Evolutionary conservation across 1,140 invertebrate species (phyloP), one percentile per base, ranked within the genome.

Genomic region (Gryllus bimaculatus): DNA sequence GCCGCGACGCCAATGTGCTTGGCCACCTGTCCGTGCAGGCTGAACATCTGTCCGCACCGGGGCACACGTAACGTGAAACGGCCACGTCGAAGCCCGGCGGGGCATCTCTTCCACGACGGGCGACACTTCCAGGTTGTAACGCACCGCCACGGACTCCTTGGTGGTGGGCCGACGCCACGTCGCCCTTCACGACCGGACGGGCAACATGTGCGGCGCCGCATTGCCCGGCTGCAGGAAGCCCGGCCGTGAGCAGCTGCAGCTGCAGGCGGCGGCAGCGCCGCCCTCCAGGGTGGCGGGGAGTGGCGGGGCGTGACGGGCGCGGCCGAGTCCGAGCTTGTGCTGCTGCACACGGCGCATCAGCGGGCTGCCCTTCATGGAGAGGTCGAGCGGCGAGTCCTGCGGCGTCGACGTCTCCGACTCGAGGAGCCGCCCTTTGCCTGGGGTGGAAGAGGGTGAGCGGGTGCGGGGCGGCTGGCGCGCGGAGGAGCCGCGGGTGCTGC

Each of bases 1-100:
- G 15, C 94, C 95, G 89, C 1, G 94, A 98, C 0, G 97, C 96
- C 91, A 95, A 99, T 96, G 87, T 99, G 98, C 84, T 99, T 99
- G 26, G 96, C 95, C 39, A 99, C 18, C 97, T 91, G 85, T 99
- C 8, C 97, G 85, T 97, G 96, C 7, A 97, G 88, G 79, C 95
- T 94, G 86, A 99, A 99, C 89, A 96, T 96, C 85, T 99, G 96
- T 0, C 95, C 95, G 85, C 97, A 99, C 7, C 91, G 0, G 93
- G 93, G 85, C 97, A 99, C 0, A 94, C 92, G 84, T 95, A 98
- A 97, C 86, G 85, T 97, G 95, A 39, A 97, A 85, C 0, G 2
- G 93, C 93, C 26, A 93, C 90, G 82, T 95, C 92, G 6, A 92
- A 90, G 8, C 92, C 93, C 0, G 92, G 92, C 0, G 93, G 95